Evolutionary conservation across 1,140 invertebrate species (phyloP).

Genomic region (Heterodera schachtii): DNA sequence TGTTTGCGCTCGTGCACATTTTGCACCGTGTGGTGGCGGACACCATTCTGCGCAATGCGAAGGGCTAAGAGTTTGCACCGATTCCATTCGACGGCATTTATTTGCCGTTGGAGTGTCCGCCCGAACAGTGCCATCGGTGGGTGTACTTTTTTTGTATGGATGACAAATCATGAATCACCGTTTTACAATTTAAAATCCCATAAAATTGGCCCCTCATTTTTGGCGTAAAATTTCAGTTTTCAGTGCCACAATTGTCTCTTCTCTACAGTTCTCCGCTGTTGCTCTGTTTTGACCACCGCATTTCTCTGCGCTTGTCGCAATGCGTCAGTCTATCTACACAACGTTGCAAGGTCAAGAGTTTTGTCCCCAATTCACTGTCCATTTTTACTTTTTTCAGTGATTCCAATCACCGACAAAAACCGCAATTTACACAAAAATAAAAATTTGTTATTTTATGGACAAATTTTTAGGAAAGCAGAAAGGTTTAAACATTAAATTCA

Average conservation of each 20-base stretch:
- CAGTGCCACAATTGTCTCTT: no score
- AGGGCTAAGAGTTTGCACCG: constrained; percentile 82
- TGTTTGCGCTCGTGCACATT: constrained; percentile 82
- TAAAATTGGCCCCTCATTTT: no score
- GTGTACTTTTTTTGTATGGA: no score
- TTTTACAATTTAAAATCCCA: no score
- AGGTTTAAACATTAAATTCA: no score
- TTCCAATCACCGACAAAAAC: constrained; percentile 77
- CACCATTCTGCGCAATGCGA: constrained; percentile 79
- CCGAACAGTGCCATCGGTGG: constrained; percentile 72
- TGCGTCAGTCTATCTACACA: constrained; percentile 68
- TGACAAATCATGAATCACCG: no score
- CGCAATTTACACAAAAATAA: no score
- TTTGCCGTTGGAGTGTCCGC: constrained; percentile 77
- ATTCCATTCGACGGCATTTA: constrained; percentile 89
- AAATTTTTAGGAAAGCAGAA: no score
- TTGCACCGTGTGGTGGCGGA: constrained; percentile 82
- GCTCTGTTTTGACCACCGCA: constrained; percentile 86
- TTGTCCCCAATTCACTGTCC: neutral
- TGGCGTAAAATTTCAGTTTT: no score
- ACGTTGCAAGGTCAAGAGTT: constrained; percentile 24
- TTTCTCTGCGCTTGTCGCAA: constrained; percentile 83
- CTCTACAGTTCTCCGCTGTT: constrained; percentile 75
- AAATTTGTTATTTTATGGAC: no score
- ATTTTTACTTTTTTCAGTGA: constrained; percentile 66